Evolutionary conservation across 2,888 invertebrate species (phyloP).

Genomic region (Isotomurus palustris): DNA sequence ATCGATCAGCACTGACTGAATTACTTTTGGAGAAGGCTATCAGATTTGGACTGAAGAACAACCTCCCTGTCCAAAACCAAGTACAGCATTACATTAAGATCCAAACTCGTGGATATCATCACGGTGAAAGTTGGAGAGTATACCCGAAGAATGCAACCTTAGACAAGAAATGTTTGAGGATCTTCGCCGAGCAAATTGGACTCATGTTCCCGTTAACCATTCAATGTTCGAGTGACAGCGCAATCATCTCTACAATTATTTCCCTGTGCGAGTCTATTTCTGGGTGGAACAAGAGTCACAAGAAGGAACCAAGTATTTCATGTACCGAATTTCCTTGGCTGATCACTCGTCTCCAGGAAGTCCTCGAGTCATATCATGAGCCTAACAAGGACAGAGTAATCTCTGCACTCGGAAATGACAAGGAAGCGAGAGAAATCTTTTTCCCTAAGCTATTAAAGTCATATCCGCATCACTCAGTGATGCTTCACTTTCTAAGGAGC

Average conservation of each 20-base stretch:
- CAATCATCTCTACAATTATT: constrained; percentile 27
- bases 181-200: constrained; percentile 22
- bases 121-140: constrained; percentile 33
- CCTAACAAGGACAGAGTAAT: constrained; percentile 24
- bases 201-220: constrained; percentile 21
- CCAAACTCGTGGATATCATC: constrained; percentile 28
- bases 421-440: constrained; percentile 18
- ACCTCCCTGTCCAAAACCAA: constrained; percentile 24
- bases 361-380: constrained; percentile 27
- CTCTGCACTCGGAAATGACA: constrained; percentile 26
- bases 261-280: constrained; percentile 26
- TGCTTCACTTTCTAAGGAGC: constrained; percentile 22
- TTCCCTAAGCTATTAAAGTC: constrained; percentile 22
- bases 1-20: constrained; percentile 15
- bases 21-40: constrained; percentile 30
- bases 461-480: constrained; percentile 22
- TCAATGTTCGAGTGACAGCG: constrained; percentile 27
- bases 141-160: constrained; percentile 4
- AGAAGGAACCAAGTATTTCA: constrained; percentile 24
- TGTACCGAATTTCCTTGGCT: constrained; percentile 28
- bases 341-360: constrained; percentile 20
- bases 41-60: constrained; percentile 17
- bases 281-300: constrained; percentile 31
- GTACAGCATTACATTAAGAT: constrained; percentile 36
- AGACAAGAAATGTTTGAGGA: constrained; percentile 26